Evolutionary conservation across 2,797 vertebrate genomes (phyloP).

Genomic region (Pseudochaenichthys georgianus): DNA sequence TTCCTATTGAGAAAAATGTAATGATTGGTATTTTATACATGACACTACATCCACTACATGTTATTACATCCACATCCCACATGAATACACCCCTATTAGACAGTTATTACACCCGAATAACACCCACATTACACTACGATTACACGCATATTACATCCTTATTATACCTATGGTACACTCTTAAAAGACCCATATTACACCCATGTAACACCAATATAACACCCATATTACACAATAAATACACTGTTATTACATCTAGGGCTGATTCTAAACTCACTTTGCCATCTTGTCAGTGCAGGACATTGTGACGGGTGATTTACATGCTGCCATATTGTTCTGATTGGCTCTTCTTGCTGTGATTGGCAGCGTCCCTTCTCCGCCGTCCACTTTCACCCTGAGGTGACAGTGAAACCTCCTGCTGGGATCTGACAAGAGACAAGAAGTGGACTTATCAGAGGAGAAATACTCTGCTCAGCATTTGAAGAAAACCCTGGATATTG

Average conservation of each 20-base stretch:
- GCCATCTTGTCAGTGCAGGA: slow-evolving; percentile 96
- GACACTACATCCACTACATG: too few species aligned
- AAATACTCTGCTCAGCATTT: neutral
- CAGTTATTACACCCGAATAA: too few species aligned
- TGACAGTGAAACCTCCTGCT: slow-evolving; percentile 87
- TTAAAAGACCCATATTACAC: too few species aligned
- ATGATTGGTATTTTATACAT: too few species aligned
- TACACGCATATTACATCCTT: too few species aligned
- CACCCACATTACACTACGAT: too few species aligned
- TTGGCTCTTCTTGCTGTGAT: slow-evolving; percentile 74
- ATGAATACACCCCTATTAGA: too few species aligned
- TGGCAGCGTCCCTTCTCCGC: slow-evolving; percentile 92
- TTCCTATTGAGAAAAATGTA: too few species aligned
- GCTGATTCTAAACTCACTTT: slow-evolving; percentile 81
- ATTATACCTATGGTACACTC: too few species aligned
- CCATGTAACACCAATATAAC: too few species aligned
- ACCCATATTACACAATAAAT: too few species aligned
- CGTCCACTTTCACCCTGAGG: slow-evolving; percentile 91
- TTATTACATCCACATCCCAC: too few species aligned
- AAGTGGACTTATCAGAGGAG: neutral
- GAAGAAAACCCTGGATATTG: neutral
- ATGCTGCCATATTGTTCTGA: slow-evolving; percentile 79
- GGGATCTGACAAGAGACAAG: slow-evolving; percentile 79
- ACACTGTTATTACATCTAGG: neutral
- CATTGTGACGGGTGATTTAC: slow-evolving; percentile 88